Evolutionary conservation across 2,113 vertebrate genomes (phyloP).

Genomic region (Prolemur simus): DNA sequence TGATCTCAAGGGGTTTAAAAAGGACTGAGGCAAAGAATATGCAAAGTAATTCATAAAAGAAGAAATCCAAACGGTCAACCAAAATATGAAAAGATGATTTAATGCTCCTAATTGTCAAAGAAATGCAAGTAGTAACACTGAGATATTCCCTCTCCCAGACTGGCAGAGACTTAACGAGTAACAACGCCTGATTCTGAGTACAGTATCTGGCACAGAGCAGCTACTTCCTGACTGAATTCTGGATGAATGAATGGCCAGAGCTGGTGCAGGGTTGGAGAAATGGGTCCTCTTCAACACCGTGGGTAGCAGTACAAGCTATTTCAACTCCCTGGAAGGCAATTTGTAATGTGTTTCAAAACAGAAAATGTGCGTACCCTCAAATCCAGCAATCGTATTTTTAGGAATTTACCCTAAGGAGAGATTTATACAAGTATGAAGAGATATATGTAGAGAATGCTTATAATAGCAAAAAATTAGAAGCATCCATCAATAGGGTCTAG

Average conservation of each 20-base stretch:
- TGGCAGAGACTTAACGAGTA: neutral
- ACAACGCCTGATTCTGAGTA: neutral
- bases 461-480: neutral
- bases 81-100: neutral
- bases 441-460: neutral
- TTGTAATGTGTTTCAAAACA: neutral
- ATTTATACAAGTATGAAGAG: neutral
- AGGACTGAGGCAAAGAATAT: neutral
- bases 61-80: neutral
- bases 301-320: too few species aligned
- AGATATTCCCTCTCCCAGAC: neutral
- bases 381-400: neutral
- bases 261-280: neutral
- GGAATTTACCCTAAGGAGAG: neutral
- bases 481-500: neutral
- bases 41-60: neutral
- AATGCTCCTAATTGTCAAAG: neutral
- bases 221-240: neutral
- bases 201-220: neutral
- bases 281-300: neutral
- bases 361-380: neutral
- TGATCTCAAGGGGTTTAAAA: neutral
- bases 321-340: neutral
- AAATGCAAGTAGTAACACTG: neutral
- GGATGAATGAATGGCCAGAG: neutral